phyloP scores from a whole-genome alignment of 2,113 vertebrate genomes.

The Eubucco bourcierii region DNA sequence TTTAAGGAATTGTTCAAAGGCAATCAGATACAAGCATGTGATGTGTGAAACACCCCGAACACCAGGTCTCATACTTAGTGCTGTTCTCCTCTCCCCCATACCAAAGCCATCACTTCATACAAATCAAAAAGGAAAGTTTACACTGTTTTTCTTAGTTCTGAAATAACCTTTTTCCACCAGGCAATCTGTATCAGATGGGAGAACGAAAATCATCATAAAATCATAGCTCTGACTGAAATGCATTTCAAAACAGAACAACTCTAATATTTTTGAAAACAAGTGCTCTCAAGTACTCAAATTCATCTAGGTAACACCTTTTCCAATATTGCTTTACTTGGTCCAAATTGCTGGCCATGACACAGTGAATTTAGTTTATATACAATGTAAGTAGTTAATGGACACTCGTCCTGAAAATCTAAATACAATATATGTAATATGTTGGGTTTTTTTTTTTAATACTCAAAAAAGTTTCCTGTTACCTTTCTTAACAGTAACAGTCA shows the following conservation, averaged over 20 bases:
- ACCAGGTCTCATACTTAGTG: not conserved
- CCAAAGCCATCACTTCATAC: not conserved
- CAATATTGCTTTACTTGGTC: not conserved
- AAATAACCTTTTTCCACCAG: not conserved
- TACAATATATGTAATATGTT: accelerated
- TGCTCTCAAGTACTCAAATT: not conserved
- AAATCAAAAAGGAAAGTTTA: not conserved
- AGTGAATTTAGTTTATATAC: not conserved
- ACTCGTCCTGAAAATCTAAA: not conserved
- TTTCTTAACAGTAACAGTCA: not conserved
- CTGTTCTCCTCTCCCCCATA: not conserved
- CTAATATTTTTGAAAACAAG: not conserved
- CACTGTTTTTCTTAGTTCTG: not conserved
- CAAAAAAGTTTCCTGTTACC: not conserved
- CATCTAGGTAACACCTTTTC: not conserved
- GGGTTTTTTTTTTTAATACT: accelerated
- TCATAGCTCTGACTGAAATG: not conserved
- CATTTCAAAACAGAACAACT: not conserved
- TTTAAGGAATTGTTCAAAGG: slow-evolving; percentile 19
- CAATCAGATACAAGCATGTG: not conserved
- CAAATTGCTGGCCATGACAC: not conserved
- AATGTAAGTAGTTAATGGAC: not conserved
- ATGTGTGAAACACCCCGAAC: not conserved
- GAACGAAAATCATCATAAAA: not conserved
- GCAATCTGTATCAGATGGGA: not conserved